These are phyloP conservation scores for Hemiprocne comata DNA, from an alignment of 2,113 vertebrate species.

Conservation along the genomic window DNA sequence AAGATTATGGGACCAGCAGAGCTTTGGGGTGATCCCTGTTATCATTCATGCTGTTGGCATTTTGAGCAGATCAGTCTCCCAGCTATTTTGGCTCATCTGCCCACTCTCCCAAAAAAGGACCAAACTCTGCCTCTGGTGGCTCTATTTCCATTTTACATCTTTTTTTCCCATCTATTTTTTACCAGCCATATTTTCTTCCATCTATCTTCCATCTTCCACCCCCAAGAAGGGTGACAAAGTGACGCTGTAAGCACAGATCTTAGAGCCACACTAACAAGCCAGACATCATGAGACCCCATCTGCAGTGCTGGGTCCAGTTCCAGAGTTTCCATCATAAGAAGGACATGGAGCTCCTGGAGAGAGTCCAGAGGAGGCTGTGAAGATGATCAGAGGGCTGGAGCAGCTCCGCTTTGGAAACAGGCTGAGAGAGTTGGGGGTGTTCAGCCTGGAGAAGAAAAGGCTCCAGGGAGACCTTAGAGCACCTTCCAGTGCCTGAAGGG, in stretches of 20 bases:
- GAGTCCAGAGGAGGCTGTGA: too few relatives aligned
- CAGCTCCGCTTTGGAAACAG: too few relatives aligned
- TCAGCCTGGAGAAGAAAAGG: too few relatives aligned
- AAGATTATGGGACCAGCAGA: background rate
- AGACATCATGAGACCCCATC: background rate
- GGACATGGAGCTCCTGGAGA: too few relatives aligned
- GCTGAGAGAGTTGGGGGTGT: too few relatives aligned
- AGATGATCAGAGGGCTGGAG: too few relatives aligned
- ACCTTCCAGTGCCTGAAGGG: too few relatives aligned
- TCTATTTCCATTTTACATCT: background rate
- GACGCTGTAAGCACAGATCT: background rate
- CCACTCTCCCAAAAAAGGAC: background rate
- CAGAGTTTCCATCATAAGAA: too few relatives aligned
- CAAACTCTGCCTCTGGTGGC: background rate
- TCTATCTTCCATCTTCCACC: background rate
- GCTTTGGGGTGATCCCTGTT: background rate
- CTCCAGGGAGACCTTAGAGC: too few relatives aligned
- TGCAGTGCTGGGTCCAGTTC: too few relatives aligned
- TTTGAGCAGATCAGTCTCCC: background rate
- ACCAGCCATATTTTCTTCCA: background rate
- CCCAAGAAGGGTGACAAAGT: fast-evolving
- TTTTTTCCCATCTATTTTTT: too few relatives aligned
- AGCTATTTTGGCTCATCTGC: background rate
- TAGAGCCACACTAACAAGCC: background rate
- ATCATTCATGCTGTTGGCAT: background rate